Evolutionary conservation across 2,888 invertebrate species (phyloP).

Genomic region (Epicampocera succincta): DNA sequence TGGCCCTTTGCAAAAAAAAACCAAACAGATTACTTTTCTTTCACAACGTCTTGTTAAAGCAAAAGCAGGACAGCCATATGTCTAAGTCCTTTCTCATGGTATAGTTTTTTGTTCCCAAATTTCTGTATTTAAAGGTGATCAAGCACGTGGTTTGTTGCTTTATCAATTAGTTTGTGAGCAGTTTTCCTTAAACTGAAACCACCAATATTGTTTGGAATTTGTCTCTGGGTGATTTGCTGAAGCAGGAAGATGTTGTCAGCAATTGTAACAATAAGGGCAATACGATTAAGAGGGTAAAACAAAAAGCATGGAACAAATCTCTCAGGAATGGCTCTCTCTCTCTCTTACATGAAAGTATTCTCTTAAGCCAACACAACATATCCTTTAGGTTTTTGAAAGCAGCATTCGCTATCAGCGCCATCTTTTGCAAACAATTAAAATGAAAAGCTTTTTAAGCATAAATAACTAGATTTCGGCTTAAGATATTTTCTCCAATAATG

Average conservation of each 20-base stretch:
- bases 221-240: constrained; percentile 31
- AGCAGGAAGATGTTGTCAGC: constrained; percentile 64
- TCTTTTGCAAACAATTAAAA: background rate
- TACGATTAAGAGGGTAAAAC: constrained; percentile 1
- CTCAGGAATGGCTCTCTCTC: background rate
- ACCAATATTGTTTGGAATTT: constrained; percentile 20
- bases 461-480: too few species aligned
- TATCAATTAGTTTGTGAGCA: constrained; percentile 5
- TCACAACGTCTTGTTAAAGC: background rate
- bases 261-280: constrained; percentile 59
- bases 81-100: background rate
- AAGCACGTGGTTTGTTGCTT: constrained; percentile 58
- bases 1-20: constrained; percentile 21
- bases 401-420: background rate
- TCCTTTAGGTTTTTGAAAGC: too few species aligned
- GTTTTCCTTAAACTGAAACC: constrained; percentile 27
- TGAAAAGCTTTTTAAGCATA: background rate
- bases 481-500: too few species aligned
- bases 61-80: constrained; percentile 1
- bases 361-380: too few species aligned
- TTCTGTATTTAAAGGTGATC: constrained; percentile 48
- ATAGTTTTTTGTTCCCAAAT: background rate
- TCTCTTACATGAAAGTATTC: background rate
- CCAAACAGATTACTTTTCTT: background rate
- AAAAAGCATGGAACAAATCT: background rate